Evolutionary conservation across 2,113 vertebrate species (phyloP).

Genomic region (Microtus pennsylvanicus): DNA sequence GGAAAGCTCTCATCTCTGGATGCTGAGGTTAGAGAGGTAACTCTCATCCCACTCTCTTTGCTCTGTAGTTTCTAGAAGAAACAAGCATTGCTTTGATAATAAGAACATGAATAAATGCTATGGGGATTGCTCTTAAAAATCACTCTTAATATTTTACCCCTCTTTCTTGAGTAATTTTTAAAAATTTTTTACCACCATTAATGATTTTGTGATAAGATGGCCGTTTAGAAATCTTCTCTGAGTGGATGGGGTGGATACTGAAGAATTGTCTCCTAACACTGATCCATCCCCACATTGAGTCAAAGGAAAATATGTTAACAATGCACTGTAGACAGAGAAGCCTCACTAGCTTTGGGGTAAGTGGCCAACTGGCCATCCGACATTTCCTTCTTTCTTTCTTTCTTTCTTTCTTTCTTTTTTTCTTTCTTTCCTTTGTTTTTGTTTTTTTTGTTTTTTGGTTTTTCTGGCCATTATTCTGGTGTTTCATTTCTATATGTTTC

Average conservation of each 20-base stretch:
- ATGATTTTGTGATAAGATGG: constrained; percentile 27
- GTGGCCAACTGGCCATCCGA: constrained; percentile 6
- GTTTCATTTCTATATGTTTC: background rate
- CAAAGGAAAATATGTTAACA: constrained; percentile 62
- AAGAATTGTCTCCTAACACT: constrained; percentile 38
- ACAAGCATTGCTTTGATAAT: background rate
- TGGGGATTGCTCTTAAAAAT: background rate
- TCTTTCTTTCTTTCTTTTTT: too few relatives aligned
- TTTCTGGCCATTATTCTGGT: too few relatives aligned
- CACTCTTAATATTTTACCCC: background rate
- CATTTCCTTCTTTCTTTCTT: background rate
- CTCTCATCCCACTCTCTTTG: background rate
- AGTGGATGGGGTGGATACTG: background rate
- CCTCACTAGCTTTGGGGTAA: background rate
- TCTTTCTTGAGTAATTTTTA: background rate
- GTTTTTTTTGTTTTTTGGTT: too few relatives aligned
- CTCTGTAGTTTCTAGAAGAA: background rate
- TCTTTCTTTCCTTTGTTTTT: too few relatives aligned
- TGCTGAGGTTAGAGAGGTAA: background rate
- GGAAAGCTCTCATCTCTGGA: background rate
- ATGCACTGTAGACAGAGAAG: background rate
- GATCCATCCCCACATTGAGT: background rate
- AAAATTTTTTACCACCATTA: background rate
- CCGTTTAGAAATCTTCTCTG: background rate
- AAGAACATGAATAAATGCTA: background rate